These are phyloP conservation scores for Palythoa grandiflora DNA, from an alignment of 92 coral and sea anemone genomes.

Conservation along the genomic window DNA sequence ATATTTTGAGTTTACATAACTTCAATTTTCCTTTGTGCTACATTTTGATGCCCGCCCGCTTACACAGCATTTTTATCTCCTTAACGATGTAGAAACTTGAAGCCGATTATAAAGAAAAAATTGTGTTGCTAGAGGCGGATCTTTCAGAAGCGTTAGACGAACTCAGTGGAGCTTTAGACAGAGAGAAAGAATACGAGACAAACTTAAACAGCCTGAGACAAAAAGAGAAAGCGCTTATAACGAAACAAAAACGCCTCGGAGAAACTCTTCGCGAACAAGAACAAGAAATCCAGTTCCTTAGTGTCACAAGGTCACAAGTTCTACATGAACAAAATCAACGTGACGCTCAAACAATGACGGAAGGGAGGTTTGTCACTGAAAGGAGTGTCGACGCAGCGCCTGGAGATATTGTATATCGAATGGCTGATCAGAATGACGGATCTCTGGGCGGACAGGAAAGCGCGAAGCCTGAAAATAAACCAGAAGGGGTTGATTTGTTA, in stretches of 20 bases:
- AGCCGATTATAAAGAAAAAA: conserved; percentile 83
- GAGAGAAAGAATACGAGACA: conserved; percentile 86
- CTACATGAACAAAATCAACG: conserved; percentile 53
- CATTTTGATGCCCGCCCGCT: no score
- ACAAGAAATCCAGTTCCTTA: conserved; percentile 86
- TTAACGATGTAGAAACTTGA: conserved; percentile 73
- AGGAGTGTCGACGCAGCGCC: conserved; percentile 74
- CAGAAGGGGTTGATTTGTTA: conserved; percentile 76
- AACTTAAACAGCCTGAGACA: conserved; percentile 77
- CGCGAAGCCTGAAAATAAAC: conserved; percentile 42
- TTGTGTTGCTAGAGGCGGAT: conserved; percentile 83
- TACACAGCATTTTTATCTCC: no score
- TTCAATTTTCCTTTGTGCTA: no score
- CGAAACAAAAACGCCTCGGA: conserved; percentile 83
- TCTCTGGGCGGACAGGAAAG: conserved; percentile 18
- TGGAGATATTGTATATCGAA: conserved; percentile 22
- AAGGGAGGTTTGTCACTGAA: conserved; percentile 72
- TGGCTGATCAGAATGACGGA: conserved; percentile 41
- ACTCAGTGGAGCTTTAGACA: conserved; percentile 92
- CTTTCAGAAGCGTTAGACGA: conserved; percentile 96
- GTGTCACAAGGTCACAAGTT: conserved; percentile 53
- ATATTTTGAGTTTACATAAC: no score
- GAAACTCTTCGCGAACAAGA: conserved; percentile 94
- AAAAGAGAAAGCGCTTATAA: conserved; percentile 86
- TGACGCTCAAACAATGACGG: conserved; percentile 75